phyloP scores from a whole-genome alignment of 2,113 vertebrate species.

The Phycodurus eques region DNA sequence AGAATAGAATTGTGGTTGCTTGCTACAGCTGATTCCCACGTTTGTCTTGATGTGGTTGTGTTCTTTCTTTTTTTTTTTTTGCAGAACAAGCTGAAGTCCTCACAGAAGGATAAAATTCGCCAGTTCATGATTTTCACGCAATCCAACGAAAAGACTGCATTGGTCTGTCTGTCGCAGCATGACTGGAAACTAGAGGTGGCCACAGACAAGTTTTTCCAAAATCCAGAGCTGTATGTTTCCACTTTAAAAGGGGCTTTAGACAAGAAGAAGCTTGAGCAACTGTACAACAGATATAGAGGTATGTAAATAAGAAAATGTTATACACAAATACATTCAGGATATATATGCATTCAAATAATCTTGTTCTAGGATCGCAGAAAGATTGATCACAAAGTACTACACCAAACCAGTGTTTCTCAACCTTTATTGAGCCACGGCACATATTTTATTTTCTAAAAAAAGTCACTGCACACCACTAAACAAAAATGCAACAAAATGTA shows the following conservation, averaged over 20 bases:
- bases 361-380: not conserved
- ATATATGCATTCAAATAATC: not conserved
- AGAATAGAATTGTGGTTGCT: not conserved
- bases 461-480: not conserved
- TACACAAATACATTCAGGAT: too few relatives aligned
- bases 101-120: constrained; percentile 99
- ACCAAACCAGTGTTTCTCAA: not conserved
- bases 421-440: too few relatives aligned
- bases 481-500: not conserved
- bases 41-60: not conserved
- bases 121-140: constrained; percentile 99
- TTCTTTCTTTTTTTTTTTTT: constrained; percentile 21
- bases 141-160: constrained; percentile 95
- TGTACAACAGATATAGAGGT: constrained; percentile 98
- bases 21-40: not conserved
- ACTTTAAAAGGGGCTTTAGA: constrained; percentile 89
- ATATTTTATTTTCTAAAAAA: too few relatives aligned
- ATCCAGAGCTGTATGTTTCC: constrained; percentile 93
- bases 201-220: constrained; percentile 98
- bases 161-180: constrained; percentile 95
- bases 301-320: not conserved
- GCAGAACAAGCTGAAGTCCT: constrained; percentile 99
- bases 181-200: constrained; percentile 99
- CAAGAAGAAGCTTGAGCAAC: constrained; percentile 93
- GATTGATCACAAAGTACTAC: not conserved